Base-by-base conservation (phyloP, 1,140 invertebrate genomes). In the Leptinotarsa texana region DNA sequence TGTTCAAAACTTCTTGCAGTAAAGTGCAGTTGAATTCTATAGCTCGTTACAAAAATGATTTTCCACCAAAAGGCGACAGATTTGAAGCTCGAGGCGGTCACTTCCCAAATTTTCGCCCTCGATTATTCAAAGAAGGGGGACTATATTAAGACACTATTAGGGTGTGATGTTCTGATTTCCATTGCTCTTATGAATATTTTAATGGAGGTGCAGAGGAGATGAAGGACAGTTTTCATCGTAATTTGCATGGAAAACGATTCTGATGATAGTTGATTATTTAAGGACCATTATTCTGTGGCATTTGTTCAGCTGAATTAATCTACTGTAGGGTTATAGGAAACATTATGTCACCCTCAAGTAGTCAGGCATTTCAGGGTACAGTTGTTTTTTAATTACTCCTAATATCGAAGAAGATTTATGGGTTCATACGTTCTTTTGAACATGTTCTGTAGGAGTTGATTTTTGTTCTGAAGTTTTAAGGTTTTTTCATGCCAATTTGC, bases 141-240 rank as follows among this genome's bases (percentile, higher is more conserved):
- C 66, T 68, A 42, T 47, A 68, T 68, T 68, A 68, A 42, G 24
- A 68, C 17, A 68, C 66, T 42, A 68, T 42, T 68, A 47, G 66
- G 66, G 33, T 68, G n/a, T 68, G 24, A 68, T 68, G 42, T 68
- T 68, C 42, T 18, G 42, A 68, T 68, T 68, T 68, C 66, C 66
- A 68, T 68, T 68, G 42, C 66, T 68, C 66, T 68, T 68, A 68
- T 68, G 66, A 68, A 68, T 68, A 68, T 68, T 68, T 68, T 47
- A 47, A 68, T 68, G 66, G 18, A 21, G 66, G 11, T 68, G 18
- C 66, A 42, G 66, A 42, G 66, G 66, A 42, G 33, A 68, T 47
- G 15, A 47, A 47, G 33, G 66, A 47, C 66, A 68, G n/a, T 47
- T 68, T 68, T 18, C 6, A 3, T 5, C 15, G 24, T 27, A 47